Percentiles rank a stretch among this genome's conserved stretches.
These are phyloP conservation scores for Pseudolaguvia tuberculata DNA, from an alignment of 2,113 vertebrate species.

Conservation along the genomic window DNA sequence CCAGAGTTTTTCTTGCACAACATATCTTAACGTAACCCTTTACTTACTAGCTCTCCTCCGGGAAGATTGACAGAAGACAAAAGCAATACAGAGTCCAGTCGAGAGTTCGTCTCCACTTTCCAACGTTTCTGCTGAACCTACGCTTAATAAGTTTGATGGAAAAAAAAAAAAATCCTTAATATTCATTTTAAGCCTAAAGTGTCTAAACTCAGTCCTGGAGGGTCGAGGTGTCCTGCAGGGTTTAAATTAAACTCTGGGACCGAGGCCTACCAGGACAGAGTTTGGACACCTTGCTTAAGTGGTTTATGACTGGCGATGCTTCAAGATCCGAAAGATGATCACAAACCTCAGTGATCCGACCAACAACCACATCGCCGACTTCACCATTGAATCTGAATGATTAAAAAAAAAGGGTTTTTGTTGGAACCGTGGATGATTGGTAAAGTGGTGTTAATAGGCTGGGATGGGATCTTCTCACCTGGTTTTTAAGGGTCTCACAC, in stretches of 20 bases:
- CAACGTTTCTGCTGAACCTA: slow-evolving; percentile 97
- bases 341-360: slow-evolving; percentile 90
- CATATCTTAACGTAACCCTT: too few species aligned
- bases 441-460: too few species aligned
- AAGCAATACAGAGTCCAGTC: slow-evolving; percentile 87
- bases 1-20: background rate
- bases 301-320: background rate
- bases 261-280: too few species aligned
- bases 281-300: too few species aligned
- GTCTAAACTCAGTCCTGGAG: too few species aligned
- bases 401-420: background rate
- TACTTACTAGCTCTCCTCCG: slow-evolving; percentile 90
- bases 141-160: background rate
- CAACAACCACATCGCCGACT: slow-evolving; percentile 92
- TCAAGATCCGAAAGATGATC: background rate
- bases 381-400: slow-evolving; percentile 84
- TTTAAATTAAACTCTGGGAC: too few species aligned
- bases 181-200: too few species aligned
- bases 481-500: slow-evolving; percentile 86
- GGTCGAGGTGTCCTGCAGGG: too few species aligned
- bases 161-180: background rate
- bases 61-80: slow-evolving; percentile 92
- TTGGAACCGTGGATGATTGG: background rate
- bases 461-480: slow-evolving; percentile 59
- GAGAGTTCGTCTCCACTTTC: slow-evolving; percentile 94